Evolutionary conservation across 2,797 vertebrate species (phyloP).

Genomic region (Cirrhinus mrigala): DNA sequence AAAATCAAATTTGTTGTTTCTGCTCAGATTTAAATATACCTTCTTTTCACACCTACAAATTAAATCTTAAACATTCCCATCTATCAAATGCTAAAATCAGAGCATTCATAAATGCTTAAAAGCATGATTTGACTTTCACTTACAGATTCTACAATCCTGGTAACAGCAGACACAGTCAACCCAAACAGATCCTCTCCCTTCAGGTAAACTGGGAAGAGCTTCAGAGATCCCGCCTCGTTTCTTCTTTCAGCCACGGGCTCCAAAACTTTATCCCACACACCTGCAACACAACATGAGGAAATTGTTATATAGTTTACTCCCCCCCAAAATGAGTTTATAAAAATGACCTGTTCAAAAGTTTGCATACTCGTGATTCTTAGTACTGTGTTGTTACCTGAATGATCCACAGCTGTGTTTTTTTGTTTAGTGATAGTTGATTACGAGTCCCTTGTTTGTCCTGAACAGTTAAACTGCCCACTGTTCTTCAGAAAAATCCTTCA

Average conservation of each 20-base stretch:
- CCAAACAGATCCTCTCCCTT: constrained; percentile 98
- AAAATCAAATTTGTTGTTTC: not conserved
- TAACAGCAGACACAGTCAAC: constrained; percentile 90
- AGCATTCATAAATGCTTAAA: not conserved
- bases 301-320: not conserved
- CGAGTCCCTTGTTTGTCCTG: too few species aligned
- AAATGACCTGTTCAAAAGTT: too few species aligned
- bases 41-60: not conserved
- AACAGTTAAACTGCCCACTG: too few species aligned
- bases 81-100: not conserved
- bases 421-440: too few species aligned
- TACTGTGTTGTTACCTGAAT: too few species aligned
- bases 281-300: constrained; percentile 68
- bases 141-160: constrained; percentile 94
- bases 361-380: too few species aligned
- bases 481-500: too few species aligned
- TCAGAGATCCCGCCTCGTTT: constrained; percentile 86
- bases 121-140: constrained; percentile 54
- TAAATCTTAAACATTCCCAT: not conserved
- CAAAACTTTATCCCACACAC: constrained; percentile 95
- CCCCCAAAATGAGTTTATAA: not conserved
- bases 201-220: constrained; percentile 91
- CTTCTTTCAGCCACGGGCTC: constrained; percentile 87
- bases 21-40: too few species aligned
- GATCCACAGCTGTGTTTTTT: too few species aligned